Percentiles rank a stretch among this genome's conserved stretches.
Evolutionary conservation across 2,113 vertebrate species (phyloP).

Genomic region (Pyrgilauda ruficollis): DNA sequence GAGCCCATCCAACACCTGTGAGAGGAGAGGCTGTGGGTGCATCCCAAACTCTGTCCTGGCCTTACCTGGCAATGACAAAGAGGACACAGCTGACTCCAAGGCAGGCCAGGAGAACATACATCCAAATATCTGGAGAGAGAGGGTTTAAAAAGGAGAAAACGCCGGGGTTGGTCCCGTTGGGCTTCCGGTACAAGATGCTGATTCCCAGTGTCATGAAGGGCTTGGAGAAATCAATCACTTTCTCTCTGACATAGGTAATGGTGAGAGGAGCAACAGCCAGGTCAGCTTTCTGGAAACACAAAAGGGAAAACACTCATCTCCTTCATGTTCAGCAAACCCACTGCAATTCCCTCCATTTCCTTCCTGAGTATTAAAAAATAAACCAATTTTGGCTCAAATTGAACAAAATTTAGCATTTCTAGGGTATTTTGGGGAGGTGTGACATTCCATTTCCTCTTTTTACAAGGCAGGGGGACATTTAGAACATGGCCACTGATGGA

Average conservation of each 20-base stretch:
- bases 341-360: neutral
- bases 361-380: neutral
- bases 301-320: neutral
- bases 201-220: slow-evolving; percentile 98
- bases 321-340: neutral
- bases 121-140: slow-evolving; percentile 97
- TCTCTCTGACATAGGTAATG: slow-evolving; percentile 96
- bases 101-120: slow-evolving; percentile 96
- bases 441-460: neutral
- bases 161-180: slow-evolving; percentile 95
- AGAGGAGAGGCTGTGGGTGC: neutral
- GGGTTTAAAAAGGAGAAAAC: slow-evolving; percentile 98
- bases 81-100: slow-evolving; percentile 97
- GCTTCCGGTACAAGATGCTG: slow-evolving; percentile 96
- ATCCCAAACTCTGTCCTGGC: neutral
- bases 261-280: slow-evolving; percentile 95
- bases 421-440: neutral
- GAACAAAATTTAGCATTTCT: neutral
- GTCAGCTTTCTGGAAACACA: slow-evolving; percentile 88
- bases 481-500: neutral
- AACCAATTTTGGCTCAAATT: neutral
- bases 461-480: too few relatives aligned
- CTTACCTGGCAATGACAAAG: slow-evolving; percentile 98
- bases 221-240: slow-evolving; percentile 98
- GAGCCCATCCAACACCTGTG: neutral